Evolutionary conservation across 1,140 invertebrate genomes (phyloP).

Genomic region (Diprion similis): DNA sequence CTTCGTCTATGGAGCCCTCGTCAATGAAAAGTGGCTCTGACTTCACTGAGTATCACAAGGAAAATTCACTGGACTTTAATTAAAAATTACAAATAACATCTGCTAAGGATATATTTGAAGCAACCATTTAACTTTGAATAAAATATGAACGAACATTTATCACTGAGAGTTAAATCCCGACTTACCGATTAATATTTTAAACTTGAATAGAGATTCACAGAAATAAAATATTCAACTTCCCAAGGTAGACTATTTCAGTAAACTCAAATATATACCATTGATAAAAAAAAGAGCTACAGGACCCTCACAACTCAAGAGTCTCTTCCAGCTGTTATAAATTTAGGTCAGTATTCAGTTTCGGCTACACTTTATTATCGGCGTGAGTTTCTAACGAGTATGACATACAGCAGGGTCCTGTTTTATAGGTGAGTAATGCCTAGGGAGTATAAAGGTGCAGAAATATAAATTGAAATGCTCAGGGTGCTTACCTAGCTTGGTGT

Average conservation of each 20-base stretch:
- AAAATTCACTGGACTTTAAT: too few relatives aligned
- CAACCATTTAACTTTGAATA: constrained; percentile 11
- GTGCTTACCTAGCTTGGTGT: constrained; percentile 56
- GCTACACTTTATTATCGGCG: neutral
- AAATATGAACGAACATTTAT: neutral
- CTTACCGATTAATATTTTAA: too few relatives aligned
- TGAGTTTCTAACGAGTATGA: neutral
- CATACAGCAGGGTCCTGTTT: neutral
- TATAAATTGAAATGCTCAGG: neutral
- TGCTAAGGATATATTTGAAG: neutral
- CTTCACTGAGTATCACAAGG: constrained; percentile 45
- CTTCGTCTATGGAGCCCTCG: constrained; percentile 54
- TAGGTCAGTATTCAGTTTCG: too few relatives aligned
- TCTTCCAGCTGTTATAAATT: too few relatives aligned
- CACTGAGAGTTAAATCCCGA: too few relatives aligned
- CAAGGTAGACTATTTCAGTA: too few relatives aligned
- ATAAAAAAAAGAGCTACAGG: too few relatives aligned
- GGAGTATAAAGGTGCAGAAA: neutral
- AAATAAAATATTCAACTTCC: too few relatives aligned
- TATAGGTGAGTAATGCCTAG: neutral
- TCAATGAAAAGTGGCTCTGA: constrained; percentile 51
- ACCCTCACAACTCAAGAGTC: too few relatives aligned
- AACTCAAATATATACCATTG: too few relatives aligned
- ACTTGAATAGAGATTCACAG: too few relatives aligned
- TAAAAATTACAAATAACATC: too few relatives aligned